Evolutionary conservation across 2,113 vertebrate genomes (phyloP).

Genomic region (Isurus oxyrinchus): DNA sequence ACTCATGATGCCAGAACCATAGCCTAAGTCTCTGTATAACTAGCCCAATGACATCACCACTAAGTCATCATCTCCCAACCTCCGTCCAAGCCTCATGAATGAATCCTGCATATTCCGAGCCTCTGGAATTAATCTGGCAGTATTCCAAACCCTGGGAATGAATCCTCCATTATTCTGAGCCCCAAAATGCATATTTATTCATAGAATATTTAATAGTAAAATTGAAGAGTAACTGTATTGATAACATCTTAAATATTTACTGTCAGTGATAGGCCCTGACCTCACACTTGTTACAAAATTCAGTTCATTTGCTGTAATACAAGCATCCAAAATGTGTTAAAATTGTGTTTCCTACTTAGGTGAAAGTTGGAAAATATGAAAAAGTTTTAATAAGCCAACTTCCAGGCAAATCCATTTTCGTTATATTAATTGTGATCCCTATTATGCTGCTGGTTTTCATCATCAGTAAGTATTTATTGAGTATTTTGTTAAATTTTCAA

Average conservation of each 20-base stretch:
- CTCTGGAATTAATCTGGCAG: not conserved
- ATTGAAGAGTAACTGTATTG: not conserved
- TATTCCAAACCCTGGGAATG: not conserved
- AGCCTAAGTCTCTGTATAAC: too few species aligned
- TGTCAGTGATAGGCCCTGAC: not conserved
- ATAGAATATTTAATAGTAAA: not conserved
- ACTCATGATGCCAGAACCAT: too few species aligned
- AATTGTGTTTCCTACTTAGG: constrained; percentile 52
- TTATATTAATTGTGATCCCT: constrained; percentile 59
- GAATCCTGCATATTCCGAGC: not conserved
- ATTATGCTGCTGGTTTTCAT: constrained; percentile 61
- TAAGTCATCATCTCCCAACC: too few species aligned
- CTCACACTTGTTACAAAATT: not conserved
- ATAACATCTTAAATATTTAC: not conserved
- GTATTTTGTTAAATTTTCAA: not conserved
- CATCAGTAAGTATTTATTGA: constrained; percentile 58
- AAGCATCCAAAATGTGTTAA: not conserved
- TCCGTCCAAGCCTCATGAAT: too few species aligned
- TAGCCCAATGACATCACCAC: too few species aligned
- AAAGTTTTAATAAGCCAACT: constrained; percentile 37
- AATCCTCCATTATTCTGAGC: not conserved
- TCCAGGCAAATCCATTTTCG: constrained; percentile 19
- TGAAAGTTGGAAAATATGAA: constrained; percentile 61
- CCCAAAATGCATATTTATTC: not conserved
- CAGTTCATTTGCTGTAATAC: not conserved